Conservation (phyloP, 1,140 invertebrate genomes). For the Manduca sexta region DNA sequence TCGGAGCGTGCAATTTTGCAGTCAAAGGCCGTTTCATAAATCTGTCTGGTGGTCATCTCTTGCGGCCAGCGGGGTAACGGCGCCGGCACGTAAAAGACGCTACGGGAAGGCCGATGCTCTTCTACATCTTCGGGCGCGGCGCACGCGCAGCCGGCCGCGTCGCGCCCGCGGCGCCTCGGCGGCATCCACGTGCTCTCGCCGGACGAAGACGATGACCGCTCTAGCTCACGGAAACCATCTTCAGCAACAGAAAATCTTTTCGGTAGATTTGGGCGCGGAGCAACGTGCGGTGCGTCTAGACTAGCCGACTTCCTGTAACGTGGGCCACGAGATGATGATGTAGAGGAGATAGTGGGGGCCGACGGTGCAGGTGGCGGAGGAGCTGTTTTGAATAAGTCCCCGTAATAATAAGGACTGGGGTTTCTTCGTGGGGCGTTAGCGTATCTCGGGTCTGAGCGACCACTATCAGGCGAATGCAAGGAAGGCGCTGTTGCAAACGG, state of each 20-base stretch:
- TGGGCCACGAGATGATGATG: slow-evolving; percentile 57
- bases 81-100: slow-evolving; percentile 76
- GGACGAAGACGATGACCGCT: slow-evolving; percentile 66
- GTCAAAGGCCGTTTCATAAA: slow-evolving; percentile 93
- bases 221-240: slow-evolving; percentile 75
- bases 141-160: slow-evolving; percentile 78
- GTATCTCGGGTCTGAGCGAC: slow-evolving; percentile 69
- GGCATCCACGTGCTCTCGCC: slow-evolving; percentile 74
- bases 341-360: slow-evolving; percentile 50
- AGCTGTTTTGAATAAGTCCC: slow-evolving; percentile 79
- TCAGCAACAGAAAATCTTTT: slow-evolving; percentile 79
- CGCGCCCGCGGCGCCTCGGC: slow-evolving; percentile 75
- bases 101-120: slow-evolving; percentile 74
- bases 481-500: slow-evolving; percentile 62
- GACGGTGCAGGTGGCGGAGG: slow-evolving; percentile 44
- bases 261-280: slow-evolving; percentile 60
- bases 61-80: slow-evolving; percentile 79
- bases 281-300: slow-evolving; percentile 78
- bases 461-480: slow-evolving; percentile 63
- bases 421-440: slow-evolving; percentile 76
- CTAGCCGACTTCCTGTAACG: slow-evolving; percentile 77
- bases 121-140: slow-evolving; percentile 78
- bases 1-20: slow-evolving; percentile 87
- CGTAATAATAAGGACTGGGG: slow-evolving; percentile 86
- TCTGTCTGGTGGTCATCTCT: slow-evolving; percentile 78